Base-by-base conservation (phyloP, 2,113 vertebrate species). In the Prochilodus magdalenae region DNA sequence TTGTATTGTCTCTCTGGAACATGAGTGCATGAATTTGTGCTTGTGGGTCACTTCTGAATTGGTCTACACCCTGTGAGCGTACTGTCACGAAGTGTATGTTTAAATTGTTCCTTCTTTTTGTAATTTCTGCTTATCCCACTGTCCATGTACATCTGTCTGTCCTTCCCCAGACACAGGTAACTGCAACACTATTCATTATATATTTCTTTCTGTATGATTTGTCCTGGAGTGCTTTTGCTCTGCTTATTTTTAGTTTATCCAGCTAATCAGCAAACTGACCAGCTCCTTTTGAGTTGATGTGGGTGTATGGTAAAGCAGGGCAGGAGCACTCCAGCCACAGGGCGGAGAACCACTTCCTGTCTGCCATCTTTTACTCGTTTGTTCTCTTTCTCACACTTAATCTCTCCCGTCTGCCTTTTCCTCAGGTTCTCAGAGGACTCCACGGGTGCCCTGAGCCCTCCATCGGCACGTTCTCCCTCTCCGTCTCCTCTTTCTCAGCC, bases 351-450 rank as follows among this genome's bases (percentile, higher is more conserved):
- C n/a, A 24, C n/a, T 15, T 55, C 74, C 80, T n/a, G 86, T 67
- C 75, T 75, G 57, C 65, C 79, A 44, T 87, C 66, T 74, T 75
- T 85, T 67, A 73, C 60, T 77, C 70, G 83, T 79, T 89, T 83
- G 83, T 69, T 88, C 65, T 86, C 75, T 26, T 1, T 44, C 69
- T 82, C 47, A 84, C 51, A 15, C 14, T 85, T 66, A 36, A 27
- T 63, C 5, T 33, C 20, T 84, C 15, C 18, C 36, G 36, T 82
- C 20, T 72, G 16, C 16, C n/a, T 65, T 80, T 49, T 59, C 72
- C 18, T 65, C 85, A 97, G 96, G 91, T 95, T 96, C 83, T 94
- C 95, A 0, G 96, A 97, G 49, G 96, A 97, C 83, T 93, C 95
- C 0, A 91, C 94, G 73, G 91, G 95, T 14, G 93, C 95, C 5